phyloP scores from a whole-genome alignment of 2,888 invertebrate genomes.

The Cheilosia grossa region DNA sequence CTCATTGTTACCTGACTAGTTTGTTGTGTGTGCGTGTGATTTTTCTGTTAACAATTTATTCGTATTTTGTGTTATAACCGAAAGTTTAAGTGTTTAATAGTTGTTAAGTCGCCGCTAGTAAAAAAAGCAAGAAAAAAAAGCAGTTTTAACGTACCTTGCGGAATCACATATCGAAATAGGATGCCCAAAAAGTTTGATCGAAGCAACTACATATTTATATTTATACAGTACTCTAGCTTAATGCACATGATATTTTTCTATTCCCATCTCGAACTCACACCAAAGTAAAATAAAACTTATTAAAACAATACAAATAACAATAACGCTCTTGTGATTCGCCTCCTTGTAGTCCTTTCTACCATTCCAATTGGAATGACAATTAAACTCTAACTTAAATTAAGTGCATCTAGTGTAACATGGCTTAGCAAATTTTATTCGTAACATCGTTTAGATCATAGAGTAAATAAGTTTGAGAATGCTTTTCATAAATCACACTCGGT shows the following conservation, averaged over 20 bases:
- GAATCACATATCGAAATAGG: constrained; percentile 51
- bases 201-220: constrained; percentile 9
- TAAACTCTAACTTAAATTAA: constrained; percentile 61
- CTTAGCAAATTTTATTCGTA: not conserved
- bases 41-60: constrained; percentile 41
- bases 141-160: constrained; percentile 54
- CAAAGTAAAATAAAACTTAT: not conserved
- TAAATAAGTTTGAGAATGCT: constrained; percentile 10
- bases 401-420: constrained; percentile 22
- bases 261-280: constrained; percentile 45
- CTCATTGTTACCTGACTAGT: constrained; percentile 69
- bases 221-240: constrained; percentile 16
- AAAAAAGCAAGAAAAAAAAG: not conserved
- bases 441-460: not conserved
- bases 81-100: constrained; percentile 40
- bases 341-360: constrained; percentile 20
- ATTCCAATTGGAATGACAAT: constrained; percentile 54
- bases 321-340: constrained; percentile 55
- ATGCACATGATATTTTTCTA: constrained; percentile 56
- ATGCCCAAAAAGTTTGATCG: constrained; percentile 18
- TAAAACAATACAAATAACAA: not conserved
- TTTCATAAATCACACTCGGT: constrained; percentile 53
- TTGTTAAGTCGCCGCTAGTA: constrained; percentile 23
- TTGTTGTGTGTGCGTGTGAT: constrained; percentile 50
- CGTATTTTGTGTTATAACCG: constrained; percentile 13